A percentile compares a stretch with the other conserved stretches of the same genome.
These are phyloP conservation scores for Heliconius cydno DNA, from an alignment of 2,888 invertebrate species.

Conservation along the genomic window DNA sequence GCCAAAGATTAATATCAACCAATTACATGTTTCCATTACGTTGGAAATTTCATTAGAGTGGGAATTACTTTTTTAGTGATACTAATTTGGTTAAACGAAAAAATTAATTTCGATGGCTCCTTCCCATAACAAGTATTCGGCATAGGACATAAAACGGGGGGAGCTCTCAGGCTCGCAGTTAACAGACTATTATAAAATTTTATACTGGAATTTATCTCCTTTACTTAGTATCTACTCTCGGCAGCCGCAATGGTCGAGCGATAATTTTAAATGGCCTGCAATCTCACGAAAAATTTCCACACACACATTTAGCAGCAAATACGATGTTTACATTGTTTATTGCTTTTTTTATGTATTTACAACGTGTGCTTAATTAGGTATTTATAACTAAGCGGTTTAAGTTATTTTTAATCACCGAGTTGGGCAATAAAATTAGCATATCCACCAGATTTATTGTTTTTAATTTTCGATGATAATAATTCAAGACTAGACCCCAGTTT, in stretches of 20 bases:
- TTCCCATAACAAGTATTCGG: constrained; percentile 50
- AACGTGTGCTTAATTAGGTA: background rate
- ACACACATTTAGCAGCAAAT: constrained; percentile 33
- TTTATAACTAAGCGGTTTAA: background rate
- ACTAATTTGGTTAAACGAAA: constrained; percentile 43
- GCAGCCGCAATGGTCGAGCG: constrained; percentile 47
- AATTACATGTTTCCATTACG: constrained; percentile 28
- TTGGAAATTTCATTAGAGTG: constrained; percentile 27
- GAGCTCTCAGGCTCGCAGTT: constrained; percentile 53
- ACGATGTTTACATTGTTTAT: constrained; percentile 20
- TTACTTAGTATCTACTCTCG: constrained; percentile 50
- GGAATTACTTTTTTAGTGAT: constrained; percentile 24
- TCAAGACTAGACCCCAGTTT: background rate
- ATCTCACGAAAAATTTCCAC: constrained; percentile 45
- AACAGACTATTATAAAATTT: constrained; percentile 57
- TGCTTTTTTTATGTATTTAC: background rate
- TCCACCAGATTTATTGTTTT: too few relatives aligned
- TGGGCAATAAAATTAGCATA: background rate
- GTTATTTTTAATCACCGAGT: background rate
- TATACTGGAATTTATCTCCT: constrained; percentile 53
- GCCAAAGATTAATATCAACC: constrained; percentile 32
- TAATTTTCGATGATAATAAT: background rate
- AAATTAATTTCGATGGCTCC: constrained; percentile 46
- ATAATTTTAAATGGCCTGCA: constrained; percentile 52
- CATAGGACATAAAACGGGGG: constrained; percentile 49